Evolutionary conservation across 2,113 vertebrate species (phyloP), one percentile per base, ranked within the genome.

Genomic region (Xenus cinereus): DNA sequence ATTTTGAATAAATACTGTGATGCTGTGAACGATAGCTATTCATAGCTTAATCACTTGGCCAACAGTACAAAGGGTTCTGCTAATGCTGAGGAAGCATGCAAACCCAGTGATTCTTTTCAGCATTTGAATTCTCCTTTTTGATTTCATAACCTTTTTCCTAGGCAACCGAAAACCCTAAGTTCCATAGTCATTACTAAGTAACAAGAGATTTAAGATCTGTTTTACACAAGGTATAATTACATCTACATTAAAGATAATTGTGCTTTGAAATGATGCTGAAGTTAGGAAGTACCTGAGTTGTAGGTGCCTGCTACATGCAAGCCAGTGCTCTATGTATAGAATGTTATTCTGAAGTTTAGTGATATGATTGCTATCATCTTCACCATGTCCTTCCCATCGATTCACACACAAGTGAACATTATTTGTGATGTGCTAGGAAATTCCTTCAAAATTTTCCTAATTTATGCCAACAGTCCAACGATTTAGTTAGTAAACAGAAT

Each of bases 301-400:
- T 17, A 39, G 22, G 2, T 41, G 18, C n/a, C 18, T 71, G 7
- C 16, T 14, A 5, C 8, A 18, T 60, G 18, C 7, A 77, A 45
- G 3, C 7, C 17, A 33, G 16, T 19, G 7, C 0, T 1, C 9
- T 43, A 19, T 23, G 22, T 46, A 26, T 4, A 21, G 4, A 41
- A 4, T 48, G 14, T 33, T 74, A 28, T 32, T 45, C n/a, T 81
- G 13, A 41, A 69, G 2, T 51, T 60, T 33, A 48, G 12, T 26
- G 9, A 48, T 35, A 10, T 4, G 8, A 50, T 9, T 68, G 12
- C 2, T 72, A 83, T 54, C 3, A n/a, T 56, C 24, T 81, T 56
- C 74, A 66, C 33, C 6, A 12, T 6, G 10, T 23, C 6, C 20
- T 33, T 88, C 13, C 7, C 39, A 50, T n/a, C 11, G 33, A 12